Conservation (phyloP, 2,113 vertebrate genomes). For the Galemys pyrenaicus region DNA sequence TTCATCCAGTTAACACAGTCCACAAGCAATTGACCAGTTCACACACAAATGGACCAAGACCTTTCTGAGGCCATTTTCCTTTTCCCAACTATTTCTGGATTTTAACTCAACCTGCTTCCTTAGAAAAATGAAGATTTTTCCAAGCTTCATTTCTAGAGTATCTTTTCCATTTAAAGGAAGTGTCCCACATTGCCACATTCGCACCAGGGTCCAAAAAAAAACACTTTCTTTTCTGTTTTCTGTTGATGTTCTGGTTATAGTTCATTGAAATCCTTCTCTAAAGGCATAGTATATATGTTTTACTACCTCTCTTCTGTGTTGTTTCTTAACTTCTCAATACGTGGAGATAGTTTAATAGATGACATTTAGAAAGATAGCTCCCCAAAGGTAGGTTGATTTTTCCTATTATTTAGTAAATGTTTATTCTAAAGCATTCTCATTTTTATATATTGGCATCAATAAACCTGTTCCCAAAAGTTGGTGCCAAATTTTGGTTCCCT, state of each 20-base stretch:
- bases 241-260: neutral
- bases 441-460: neutral
- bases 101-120: neutral
- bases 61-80: neutral
- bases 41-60: neutral
- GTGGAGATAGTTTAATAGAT: neutral
- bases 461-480: neutral
- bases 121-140: neutral
- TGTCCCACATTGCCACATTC: neutral
- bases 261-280: neutral
- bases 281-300: neutral
- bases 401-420: neutral
- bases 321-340: constrained; percentile 13
- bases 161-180: neutral
- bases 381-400: neutral
- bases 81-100: neutral
- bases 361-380: neutral
- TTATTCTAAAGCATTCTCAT: constrained; percentile 20
- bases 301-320: neutral
- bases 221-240: no score
- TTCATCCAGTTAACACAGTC: neutral
- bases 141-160: constrained; percentile 19
- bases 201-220: neutral
- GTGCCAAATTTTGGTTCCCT: constrained; percentile 19
- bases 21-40: neutral